Conservation (phyloP, 2,113 vertebrate species). For the Osmerus eperlanus region DNA sequence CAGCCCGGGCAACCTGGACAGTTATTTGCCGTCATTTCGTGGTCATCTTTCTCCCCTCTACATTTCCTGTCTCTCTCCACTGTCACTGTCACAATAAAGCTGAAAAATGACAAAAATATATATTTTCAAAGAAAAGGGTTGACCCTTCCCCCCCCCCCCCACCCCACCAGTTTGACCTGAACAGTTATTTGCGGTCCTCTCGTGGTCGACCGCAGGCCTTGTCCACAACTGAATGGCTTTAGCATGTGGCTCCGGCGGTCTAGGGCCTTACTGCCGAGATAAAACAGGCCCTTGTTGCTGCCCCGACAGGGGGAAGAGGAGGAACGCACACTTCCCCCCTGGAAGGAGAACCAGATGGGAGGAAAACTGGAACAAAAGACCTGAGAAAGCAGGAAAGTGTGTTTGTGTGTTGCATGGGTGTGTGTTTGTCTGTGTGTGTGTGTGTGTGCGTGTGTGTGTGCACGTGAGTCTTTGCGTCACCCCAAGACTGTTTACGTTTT, state of each 20-base stretch:
- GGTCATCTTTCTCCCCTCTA: no score
- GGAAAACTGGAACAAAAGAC: conserved; percentile 64
- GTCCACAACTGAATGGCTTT: conserved; percentile 58
- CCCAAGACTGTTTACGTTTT: conserved; percentile 25
- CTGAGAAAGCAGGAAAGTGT: conserved; percentile 44
- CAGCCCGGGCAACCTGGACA: background rate
- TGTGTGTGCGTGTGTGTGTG: background rate
- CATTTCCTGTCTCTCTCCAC: no score
- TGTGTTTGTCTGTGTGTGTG: background rate
- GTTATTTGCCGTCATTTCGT: conserved; percentile 30
- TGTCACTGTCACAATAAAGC: no score
- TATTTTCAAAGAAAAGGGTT: no score
- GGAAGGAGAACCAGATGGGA: conserved; percentile 54
- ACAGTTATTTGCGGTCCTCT: background rate
- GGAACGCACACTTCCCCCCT: conserved; percentile 21
- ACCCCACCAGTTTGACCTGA: background rate
- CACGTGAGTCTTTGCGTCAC: background rate
- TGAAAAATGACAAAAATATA: no score
- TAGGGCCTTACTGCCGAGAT: conserved; percentile 51
- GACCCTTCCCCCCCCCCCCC: no score
- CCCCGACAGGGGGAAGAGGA: conserved; percentile 35
- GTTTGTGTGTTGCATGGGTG: conserved; percentile 10
- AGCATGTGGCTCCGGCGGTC: conserved; percentile 58
- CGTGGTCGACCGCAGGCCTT: conserved; percentile 44
- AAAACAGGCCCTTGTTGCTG: conserved; percentile 60